Percentiles rank a stretch among this genome's conserved stretches.
phyloP scores from a whole-genome alignment of 2,888 invertebrate genomes.

The Aporophyla nigra region DNA sequence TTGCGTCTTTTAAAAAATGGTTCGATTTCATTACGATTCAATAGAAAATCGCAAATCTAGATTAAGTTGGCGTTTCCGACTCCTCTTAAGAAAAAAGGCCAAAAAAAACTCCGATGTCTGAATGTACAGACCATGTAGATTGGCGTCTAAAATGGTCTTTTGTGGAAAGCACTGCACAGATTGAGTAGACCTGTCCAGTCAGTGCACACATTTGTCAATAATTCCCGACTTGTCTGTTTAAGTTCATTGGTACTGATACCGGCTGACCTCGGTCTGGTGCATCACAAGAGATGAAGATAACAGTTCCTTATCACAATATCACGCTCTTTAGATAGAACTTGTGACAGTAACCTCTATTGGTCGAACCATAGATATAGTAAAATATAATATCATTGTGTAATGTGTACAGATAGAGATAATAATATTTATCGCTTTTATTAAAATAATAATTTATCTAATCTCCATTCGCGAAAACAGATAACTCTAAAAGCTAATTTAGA shows the following conservation, averaged over 20 bases:
- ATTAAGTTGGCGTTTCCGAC: no score
- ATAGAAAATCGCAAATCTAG: no score
- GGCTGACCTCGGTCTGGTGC: conserved; percentile 26
- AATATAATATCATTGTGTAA: conserved; percentile 3
- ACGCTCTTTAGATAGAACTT: not conserved
- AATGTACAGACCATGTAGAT: no score
- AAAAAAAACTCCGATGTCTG: no score
- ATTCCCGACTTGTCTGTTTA: conserved; percentile 10
- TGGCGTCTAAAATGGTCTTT: no score
- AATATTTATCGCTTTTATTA: conserved; percentile 19
- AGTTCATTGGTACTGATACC: conserved; percentile 35
- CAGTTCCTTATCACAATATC: conserved; percentile 18
- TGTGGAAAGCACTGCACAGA: no score
- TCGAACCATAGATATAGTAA: conserved; percentile 7
- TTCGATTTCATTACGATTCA: no score
- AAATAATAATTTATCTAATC: conserved; percentile 29
- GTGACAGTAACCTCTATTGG: conserved; percentile 5
- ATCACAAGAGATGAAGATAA: conserved; percentile 25
- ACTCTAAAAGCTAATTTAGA: conserved; percentile 15
- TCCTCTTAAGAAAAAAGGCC: no score
- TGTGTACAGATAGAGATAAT: not conserved
- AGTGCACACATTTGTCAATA: no score
- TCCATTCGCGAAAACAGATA: conserved; percentile 4
- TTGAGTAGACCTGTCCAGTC: no score
- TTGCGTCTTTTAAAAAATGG: no score